Evolutionary conservation across 30 jellyfish, hydroid and myxozoan genomes (phyloP), one percentile per base, ranked within the genome.

Genomic region (Morbakka virulenta): DNA sequence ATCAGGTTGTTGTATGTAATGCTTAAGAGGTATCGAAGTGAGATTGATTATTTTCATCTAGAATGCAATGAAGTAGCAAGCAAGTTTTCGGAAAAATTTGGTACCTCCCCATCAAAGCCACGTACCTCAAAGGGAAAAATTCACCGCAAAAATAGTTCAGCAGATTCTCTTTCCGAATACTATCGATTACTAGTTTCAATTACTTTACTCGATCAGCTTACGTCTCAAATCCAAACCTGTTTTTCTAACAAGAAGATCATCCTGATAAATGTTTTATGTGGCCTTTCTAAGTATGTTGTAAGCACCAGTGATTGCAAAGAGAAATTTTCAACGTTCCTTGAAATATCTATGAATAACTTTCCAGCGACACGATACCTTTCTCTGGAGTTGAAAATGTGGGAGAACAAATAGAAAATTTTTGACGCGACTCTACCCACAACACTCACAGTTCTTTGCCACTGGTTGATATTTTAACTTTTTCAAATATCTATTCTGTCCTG

Each of bases 401-500:
- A 69, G 30, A 35, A 27, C 76, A 4, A 69, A 4, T 69, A 74
- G 74, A n/a, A 69, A 28, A 69, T 32, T 12, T 35, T 29, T 20
- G 30, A 14, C 35, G 81, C 75, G 21, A 29, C 77, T 4, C 81
- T 30, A 3, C 91, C 90, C 22, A 12, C 63, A 14, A 80, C 88
- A 35, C 22, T 83, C 20, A 67, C 87, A 1, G 89, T 28, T 9
- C 87, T 85, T 35, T 73, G 25, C 87, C 87, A 28, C n/a, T 14
- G n/a, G 28, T 74, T 24, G 88, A 75, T 35, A n/a, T 2, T 34
- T 17, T 50, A 12, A 41, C 65, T 17, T 83, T 83, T 64, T 87
- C 95, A n/a, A 83, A 83, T 48, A 76, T 83, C 29, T 20, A 52
- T 35, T 52, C 57, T 41, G 94, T 67, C 11, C 27, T 83, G 51